phyloP scores from a whole-genome alignment of 2,888 invertebrate species.

The Megamerina dolium region DNA sequence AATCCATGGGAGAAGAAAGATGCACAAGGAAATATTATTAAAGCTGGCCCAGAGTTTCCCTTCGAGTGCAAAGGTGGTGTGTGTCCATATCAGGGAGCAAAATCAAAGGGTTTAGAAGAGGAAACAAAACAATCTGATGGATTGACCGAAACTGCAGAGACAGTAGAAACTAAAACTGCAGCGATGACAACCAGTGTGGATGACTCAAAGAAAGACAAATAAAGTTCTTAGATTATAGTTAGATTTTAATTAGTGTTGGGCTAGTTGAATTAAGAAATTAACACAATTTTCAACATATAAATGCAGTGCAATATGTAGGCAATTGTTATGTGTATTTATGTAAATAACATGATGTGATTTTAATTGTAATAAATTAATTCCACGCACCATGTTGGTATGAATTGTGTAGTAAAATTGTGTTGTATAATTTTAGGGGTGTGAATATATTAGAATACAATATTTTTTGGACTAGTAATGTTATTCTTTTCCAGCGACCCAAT shows the following conservation, averaged over 20 bases:
- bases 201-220: constrained; percentile 16
- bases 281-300: background rate
- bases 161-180: constrained; percentile 1
- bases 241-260: too few relatives aligned
- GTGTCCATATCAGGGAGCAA: constrained; percentile 45
- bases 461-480: too few relatives aligned
- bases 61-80: constrained; percentile 57
- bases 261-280: background rate
- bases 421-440: too few relatives aligned
- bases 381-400: too few relatives aligned
- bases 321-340: too few relatives aligned
- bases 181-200: background rate
- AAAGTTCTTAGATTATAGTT: background rate
- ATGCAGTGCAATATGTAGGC: background rate
- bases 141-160: background rate
- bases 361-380: too few relatives aligned
- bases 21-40: constrained; percentile 55
- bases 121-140: too few relatives aligned
- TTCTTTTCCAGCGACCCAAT: too few relatives aligned
- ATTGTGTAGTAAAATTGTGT: too few relatives aligned
- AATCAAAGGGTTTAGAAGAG: constrained; percentile 17
- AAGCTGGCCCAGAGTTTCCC: constrained; percentile 53
- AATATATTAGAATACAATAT: too few relatives aligned
- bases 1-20: constrained; percentile 70
- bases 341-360: too few relatives aligned